Evolutionary conservation across 53 echinoderm and acorn worm species (phyloP).

Genomic region (Stichopus horrens): DNA sequence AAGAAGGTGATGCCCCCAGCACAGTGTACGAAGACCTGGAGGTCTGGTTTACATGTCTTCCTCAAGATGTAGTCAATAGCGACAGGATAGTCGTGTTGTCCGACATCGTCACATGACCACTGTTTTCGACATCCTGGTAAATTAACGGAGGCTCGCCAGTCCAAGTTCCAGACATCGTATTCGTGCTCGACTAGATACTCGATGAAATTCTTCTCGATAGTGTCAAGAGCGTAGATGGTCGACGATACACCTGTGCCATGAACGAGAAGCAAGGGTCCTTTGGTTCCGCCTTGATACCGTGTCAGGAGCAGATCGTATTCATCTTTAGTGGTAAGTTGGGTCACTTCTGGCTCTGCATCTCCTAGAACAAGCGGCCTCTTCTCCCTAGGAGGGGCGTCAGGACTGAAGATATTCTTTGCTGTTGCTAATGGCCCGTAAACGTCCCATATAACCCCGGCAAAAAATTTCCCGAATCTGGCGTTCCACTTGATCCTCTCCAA

Average conservation of each 20-base stretch:
- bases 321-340: slow-evolving; percentile 50
- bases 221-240: slow-evolving; percentile 60
- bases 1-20: slow-evolving; percentile 62
- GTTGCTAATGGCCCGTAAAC: slow-evolving; percentile 56
- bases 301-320: slow-evolving; percentile 49
- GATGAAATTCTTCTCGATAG: slow-evolving; percentile 68
- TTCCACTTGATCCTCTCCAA: slow-evolving; percentile 59
- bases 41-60: slow-evolving; percentile 51
- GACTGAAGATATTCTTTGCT: slow-evolving; percentile 46
- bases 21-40: slow-evolving; percentile 65
- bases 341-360: slow-evolving; percentile 53
- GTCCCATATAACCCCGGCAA: slow-evolving; percentile 62
- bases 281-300: slow-evolving; percentile 58
- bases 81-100: slow-evolving; percentile 54
- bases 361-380: slow-evolving; percentile 53
- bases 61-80: slow-evolving; percentile 58
- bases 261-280: slow-evolving; percentile 64
- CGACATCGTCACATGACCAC: slow-evolving; percentile 54
- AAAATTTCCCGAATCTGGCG: slow-evolving; percentile 68
- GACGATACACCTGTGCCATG: slow-evolving; percentile 65
- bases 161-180: slow-evolving; percentile 68
- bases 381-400: slow-evolving; percentile 46
- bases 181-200: slow-evolving; percentile 59
- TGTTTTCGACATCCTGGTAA: slow-evolving; percentile 43
- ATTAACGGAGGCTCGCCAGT: slow-evolving; percentile 62